These are phyloP conservation scores for Sterrhoptilus dennistouni DNA, from an alignment of 2,113 vertebrate species.

Conservation along the genomic window DNA sequence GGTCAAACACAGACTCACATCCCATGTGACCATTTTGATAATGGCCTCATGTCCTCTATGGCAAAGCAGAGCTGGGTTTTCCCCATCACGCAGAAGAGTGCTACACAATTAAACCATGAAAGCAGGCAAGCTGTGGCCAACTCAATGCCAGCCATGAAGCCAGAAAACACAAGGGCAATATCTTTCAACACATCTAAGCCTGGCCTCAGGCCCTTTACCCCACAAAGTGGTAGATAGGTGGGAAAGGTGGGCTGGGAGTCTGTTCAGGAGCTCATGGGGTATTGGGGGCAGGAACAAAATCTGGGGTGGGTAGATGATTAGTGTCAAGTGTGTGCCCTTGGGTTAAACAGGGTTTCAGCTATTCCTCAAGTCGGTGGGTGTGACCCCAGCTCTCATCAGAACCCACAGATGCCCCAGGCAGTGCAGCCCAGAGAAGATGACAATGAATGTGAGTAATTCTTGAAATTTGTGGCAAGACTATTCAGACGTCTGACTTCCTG, in stretches of 20 bases:
- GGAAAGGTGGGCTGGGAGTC: background rate
- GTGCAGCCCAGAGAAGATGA: background rate
- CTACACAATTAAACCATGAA: rapidly evolving
- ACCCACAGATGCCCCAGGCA: background rate
- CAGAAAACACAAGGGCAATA: background rate
- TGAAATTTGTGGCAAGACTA: slow-evolving; percentile 65
- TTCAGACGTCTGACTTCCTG: slow-evolving; percentile 71
- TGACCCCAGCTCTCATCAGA: background rate
- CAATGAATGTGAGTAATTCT: slow-evolving; percentile 65
- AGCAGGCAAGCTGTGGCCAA: background rate
- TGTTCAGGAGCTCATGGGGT: rapidly evolving
- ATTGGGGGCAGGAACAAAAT: background rate
- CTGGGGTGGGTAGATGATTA: rapidly evolving
- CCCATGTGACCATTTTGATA: background rate
- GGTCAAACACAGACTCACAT: background rate
- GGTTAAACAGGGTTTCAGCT: background rate
- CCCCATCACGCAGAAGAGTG: rapidly evolving
- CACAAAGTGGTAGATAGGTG: background rate
- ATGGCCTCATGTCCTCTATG: background rate
- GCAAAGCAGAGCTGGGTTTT: background rate
- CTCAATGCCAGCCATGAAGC: background rate
- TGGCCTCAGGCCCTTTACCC: background rate
- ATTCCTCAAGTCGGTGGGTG: background rate
- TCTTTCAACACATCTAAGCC: background rate
- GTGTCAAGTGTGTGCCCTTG: background rate